phyloP scores from a whole-genome alignment of 2,113 vertebrate genomes.

The Psittacula cyanocephala region DNA sequence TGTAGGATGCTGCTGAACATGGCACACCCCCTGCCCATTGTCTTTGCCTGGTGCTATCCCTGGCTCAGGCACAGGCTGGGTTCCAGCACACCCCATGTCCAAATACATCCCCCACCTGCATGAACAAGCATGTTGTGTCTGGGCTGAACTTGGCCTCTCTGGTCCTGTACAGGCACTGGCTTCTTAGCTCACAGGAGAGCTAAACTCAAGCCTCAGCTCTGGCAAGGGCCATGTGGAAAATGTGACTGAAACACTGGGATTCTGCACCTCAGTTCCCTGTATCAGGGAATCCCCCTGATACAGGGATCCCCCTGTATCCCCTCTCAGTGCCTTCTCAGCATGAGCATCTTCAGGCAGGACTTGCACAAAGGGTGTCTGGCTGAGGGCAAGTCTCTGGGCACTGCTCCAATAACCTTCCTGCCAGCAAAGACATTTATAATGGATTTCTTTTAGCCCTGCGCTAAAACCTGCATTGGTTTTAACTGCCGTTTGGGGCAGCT shows the following conservation, averaged over 20 bases:
- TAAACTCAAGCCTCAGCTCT: neutral
- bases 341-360: neutral
- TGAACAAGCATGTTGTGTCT: rapidly evolving
- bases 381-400: neutral
- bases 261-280: neutral
- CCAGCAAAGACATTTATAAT: neutral
- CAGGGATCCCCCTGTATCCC: no score
- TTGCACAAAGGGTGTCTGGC: neutral
- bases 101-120: neutral
- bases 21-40: rapidly evolving
- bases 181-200: neutral
- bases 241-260: neutral
- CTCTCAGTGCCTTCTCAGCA: neutral
- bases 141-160: neutral
- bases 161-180: neutral
- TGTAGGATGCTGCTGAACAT: rapidly evolving
- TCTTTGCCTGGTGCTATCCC: neutral
- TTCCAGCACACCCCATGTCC: neutral
- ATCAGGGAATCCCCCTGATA: no score
- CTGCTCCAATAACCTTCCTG: neutral
- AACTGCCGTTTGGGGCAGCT: rapidly evolving
- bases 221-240: rapidly evolving
- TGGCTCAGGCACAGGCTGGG: rapidly evolving
- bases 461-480: neutral
- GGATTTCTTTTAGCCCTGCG: neutral